Conservation (phyloP, 1,140 invertebrate species). For the Oedothorax gibbosus region DNA sequence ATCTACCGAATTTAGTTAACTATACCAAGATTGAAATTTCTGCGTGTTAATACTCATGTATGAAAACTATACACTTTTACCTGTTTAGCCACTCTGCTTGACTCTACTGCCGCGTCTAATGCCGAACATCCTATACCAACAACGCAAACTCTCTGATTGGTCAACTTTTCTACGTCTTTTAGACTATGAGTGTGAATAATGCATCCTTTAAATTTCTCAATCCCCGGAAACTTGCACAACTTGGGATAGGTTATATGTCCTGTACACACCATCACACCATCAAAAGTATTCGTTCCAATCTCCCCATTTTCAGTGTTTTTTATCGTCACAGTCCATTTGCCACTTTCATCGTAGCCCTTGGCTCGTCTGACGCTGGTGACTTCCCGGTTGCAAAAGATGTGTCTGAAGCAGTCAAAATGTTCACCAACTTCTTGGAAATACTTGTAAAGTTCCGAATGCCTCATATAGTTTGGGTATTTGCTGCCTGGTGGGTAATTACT, state of each 20-base stretch:
- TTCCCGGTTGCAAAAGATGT: conserved; percentile 60
- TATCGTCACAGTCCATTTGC: conserved; percentile 67
- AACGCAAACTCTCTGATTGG: conserved; percentile 69
- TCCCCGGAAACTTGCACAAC: conserved; percentile 55
- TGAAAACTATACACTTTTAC: conserved; percentile 62
- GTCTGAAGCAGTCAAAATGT: conserved; percentile 65
- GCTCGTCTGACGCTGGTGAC: conserved; percentile 60
- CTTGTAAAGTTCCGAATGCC: conserved; percentile 66
- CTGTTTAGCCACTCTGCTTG: conserved; percentile 69
- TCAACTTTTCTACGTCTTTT: conserved; percentile 64
- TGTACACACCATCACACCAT: conserved; percentile 63
- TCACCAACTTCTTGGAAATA: conserved; percentile 67
- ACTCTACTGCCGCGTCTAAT: conserved; percentile 72
- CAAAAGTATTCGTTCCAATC: conserved; percentile 66
- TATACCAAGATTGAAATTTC: too few relatives aligned
- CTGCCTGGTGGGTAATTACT: conserved; percentile 68
- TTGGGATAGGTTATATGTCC: conserved; percentile 60
- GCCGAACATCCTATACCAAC: conserved; percentile 73
- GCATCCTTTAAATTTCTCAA: conserved; percentile 69
- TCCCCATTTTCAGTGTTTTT: conserved; percentile 44
- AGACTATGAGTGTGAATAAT: conserved; percentile 71
- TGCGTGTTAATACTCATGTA: too few relatives aligned
- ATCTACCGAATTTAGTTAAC: too few relatives aligned
- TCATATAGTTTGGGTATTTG: conserved; percentile 67
- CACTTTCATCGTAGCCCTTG: conserved; percentile 66